These are phyloP conservation scores for Cartodere bifasciata DNA, from an alignment of 2,888 invertebrate genomes.

Conservation along the genomic window DNA sequence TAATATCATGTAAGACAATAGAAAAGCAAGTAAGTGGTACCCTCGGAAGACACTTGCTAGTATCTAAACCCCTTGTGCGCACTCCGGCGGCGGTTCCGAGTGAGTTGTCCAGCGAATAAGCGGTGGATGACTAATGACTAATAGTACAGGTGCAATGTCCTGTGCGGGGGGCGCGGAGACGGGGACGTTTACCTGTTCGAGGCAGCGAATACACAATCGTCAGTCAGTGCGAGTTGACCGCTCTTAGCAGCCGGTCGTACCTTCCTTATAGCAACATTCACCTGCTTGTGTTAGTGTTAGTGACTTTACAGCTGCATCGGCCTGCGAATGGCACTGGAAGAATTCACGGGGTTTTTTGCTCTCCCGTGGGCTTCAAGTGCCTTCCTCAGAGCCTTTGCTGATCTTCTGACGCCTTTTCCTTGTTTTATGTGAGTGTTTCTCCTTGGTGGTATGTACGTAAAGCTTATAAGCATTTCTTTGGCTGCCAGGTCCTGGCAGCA, in stretches of 20 bases:
- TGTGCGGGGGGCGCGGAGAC: conserved; percentile 26
- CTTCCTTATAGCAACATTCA: background rate
- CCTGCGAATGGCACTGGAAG: conserved; percentile 78
- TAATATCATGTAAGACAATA: no score
- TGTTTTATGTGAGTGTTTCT: no score
- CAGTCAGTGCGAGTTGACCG: conserved; percentile 11
- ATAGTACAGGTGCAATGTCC: conserved; percentile 37
- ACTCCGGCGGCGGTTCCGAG: no score
- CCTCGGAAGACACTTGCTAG: no score
- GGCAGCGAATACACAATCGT: conserved; percentile 18
- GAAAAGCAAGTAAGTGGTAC: no score
- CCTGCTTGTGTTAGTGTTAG: conserved; percentile 2
- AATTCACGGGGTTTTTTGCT: conserved; percentile 63
- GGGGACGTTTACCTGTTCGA: conserved; percentile 32
- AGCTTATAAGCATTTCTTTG: no score
- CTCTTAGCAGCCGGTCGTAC: conserved; percentile 8
- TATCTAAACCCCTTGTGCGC: no score
- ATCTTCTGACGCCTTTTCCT: no score
- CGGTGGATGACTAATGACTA: conserved; percentile 30
- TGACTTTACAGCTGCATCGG: conserved; percentile 18
- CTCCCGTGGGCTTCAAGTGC: conserved; percentile 61
- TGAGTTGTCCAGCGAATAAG: conserved; percentile 21
- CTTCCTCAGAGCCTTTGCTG: conserved; percentile 39
- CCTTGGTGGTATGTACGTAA: no score
- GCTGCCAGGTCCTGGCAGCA: no score